Evolutionary conservation across 2,113 vertebrate species (phyloP).

Genomic region (Gadus chalcogrammus): DNA sequence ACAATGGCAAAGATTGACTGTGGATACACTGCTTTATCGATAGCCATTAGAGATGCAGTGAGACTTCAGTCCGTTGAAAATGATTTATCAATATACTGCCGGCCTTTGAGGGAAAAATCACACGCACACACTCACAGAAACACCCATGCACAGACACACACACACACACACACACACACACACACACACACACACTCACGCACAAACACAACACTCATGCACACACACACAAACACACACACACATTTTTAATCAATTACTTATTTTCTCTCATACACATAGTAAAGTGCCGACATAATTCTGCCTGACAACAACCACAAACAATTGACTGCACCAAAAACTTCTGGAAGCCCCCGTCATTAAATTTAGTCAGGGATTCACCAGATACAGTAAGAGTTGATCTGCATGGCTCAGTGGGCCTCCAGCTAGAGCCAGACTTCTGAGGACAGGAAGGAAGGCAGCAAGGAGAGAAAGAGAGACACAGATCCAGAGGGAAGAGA

Average conservation of each 20-base stretch:
- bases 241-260: conserved; percentile 33
- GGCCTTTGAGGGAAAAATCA: conserved; percentile 34
- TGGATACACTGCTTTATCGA: conserved; percentile 62
- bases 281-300: conserved; percentile 39
- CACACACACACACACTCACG: too few relatives aligned
- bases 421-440: conserved; percentile 59
- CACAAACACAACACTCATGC: too few relatives aligned
- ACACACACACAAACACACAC: too few relatives aligned
- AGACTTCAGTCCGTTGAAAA: conserved; percentile 63
- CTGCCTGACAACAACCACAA: conserved; percentile 53
- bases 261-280: conserved; percentile 30
- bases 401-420: conserved; percentile 57
- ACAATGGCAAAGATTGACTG: conserved; percentile 57
- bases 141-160: too few relatives aligned
- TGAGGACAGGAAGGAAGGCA: conserved; percentile 23
- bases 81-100: conserved; percentile 66
- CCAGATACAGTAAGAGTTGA: conserved; percentile 62
- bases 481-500: background rate
- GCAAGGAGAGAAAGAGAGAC: conserved; percentile 20
- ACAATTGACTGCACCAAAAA: conserved; percentile 48
- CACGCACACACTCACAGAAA: too few relatives aligned
- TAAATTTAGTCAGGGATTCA: conserved; percentile 54
- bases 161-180: background rate
- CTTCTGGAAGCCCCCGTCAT: conserved; percentile 59
- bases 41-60: conserved; percentile 60